Evolutionary conservation across 2,888 invertebrate genomes (phyloP), one percentile per base, ranked within the genome.

Genomic region (Alloplasta piceator): DNA sequence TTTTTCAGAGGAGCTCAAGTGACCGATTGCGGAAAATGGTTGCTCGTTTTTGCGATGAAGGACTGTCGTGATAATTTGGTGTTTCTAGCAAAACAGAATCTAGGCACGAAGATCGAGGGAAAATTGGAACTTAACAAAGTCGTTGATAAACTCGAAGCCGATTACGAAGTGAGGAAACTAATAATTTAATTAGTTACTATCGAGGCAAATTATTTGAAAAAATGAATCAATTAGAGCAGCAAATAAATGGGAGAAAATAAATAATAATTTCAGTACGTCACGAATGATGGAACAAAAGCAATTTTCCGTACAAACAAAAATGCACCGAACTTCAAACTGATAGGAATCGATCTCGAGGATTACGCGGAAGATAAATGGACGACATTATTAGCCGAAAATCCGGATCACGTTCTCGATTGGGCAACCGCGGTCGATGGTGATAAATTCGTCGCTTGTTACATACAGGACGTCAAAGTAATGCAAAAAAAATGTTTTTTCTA

Each of bases 21-120:
- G 70, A 96, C 97, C 6, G 96, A 98, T 91, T 98, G 98, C 93
- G 99, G 99, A 4, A 94, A 95, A 55, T 99, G 98, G 93, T 93
- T 99, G 85, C 93, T 99, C 48, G 94, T 99, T 87, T 94, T 95
- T 1, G 96, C 98, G 14, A 95, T 96, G 82, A 96, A 97, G 92
- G 98, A 98, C 86, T 98, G 98, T 90, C 96, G 98, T 82, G 97
- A 98, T 93, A 98, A 98, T 93, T 94, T 97, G 88, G 93, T 98
- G 71, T 98, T 95, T 93, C 98, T 96, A 93, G 96, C 96, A 5
- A 96, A 97, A 92, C 94, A 99, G 68, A 92, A 94, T 86, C 93
- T 94, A 77, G 94, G 93, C 16, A 93, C 94, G 10, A 93, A 95
- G 75, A 94, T 98, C 80, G 91, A 89, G 52, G 95, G 94, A 41